phyloP scores from a whole-genome alignment of 2,888 invertebrate genomes.

The Drosophila parthenogenetica region DNA sequence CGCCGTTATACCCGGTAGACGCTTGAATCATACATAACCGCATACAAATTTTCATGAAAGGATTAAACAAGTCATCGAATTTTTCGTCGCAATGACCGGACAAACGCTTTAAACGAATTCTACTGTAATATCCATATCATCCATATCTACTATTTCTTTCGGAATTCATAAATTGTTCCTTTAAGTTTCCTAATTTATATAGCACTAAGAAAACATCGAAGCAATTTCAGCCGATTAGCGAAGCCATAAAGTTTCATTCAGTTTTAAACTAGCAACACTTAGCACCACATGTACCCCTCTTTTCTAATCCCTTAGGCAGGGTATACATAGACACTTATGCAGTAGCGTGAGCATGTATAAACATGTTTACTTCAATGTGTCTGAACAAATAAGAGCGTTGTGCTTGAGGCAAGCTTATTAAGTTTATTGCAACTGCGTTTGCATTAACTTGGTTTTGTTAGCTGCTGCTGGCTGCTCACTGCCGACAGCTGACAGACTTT shows the following conservation, averaged over 20 bases:
- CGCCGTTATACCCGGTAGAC: no score
- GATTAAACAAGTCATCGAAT: no score
- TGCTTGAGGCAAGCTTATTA: conserved; percentile 51
- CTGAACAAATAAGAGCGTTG: conserved; percentile 23
- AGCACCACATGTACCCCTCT: neutral
- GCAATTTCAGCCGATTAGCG: neutral
- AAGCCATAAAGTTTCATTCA: neutral
- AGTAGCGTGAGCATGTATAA: conserved; percentile 4
- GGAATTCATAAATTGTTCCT: no score
- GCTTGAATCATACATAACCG: no score
- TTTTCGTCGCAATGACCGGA: no score
- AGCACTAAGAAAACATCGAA: neutral
- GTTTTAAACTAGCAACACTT: neutral
- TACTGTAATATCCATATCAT: no score
- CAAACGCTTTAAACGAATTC: no score
- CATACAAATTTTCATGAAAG: no score
- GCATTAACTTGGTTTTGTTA: conserved; percentile 41
- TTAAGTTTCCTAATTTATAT: neutral
- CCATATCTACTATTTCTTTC: no score
- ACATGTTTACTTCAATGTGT: conserved; percentile 28
- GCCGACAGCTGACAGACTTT: conserved; percentile 36
- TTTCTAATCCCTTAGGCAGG: neutral
- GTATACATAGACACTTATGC: conserved; percentile 17
- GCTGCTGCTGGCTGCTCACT: conserved; percentile 9
- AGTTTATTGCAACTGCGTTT: conserved; percentile 55